Conservation (phyloP, 2,113 vertebrate species). For the Alligator mississippiensis region DNA sequence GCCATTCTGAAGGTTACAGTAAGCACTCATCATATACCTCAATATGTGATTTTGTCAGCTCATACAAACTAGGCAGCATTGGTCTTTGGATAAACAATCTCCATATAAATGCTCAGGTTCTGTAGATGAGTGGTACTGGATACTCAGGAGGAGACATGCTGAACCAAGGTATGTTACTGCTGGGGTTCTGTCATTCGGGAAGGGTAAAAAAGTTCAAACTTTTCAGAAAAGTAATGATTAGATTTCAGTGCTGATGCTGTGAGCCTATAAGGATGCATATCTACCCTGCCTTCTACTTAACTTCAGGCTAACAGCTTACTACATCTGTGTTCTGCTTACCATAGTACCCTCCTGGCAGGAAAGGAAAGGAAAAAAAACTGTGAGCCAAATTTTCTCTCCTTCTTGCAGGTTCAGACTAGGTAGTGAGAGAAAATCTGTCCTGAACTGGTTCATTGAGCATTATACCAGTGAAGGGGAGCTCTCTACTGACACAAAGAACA, state of each 20-base stretch:
- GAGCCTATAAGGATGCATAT: not conserved
- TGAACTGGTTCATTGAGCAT: not conserved
- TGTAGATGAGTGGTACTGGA: conserved; percentile 17
- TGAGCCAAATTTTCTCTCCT: too few species aligned
- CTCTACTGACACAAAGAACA: not conserved
- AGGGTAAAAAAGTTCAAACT: not conserved
- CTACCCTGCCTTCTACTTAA: too few species aligned
- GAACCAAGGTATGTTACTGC: conserved; percentile 42
- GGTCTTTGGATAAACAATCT: conserved; percentile 42
- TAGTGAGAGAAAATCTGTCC: not conserved
- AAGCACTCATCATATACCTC: conserved; percentile 4
- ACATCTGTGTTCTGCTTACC: not conserved
- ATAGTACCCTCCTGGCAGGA: not conserved
- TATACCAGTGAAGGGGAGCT: not conserved
- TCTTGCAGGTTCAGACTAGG: not conserved
- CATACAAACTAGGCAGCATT: not conserved
- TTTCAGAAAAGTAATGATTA: not conserved
- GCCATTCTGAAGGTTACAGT: conserved; percentile 21
- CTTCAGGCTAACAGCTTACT: too few species aligned
- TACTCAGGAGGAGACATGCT: conserved; percentile 43
- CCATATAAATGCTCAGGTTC: conserved; percentile 48
- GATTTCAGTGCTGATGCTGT: not conserved
- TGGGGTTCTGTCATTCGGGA: conserved; percentile 32
- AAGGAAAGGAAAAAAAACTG: too few species aligned
- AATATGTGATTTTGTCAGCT: not conserved